These are phyloP conservation scores for Phyllotis vaccarum DNA, from an alignment of 2,797 vertebrate genomes.

Conservation along the genomic window DNA sequence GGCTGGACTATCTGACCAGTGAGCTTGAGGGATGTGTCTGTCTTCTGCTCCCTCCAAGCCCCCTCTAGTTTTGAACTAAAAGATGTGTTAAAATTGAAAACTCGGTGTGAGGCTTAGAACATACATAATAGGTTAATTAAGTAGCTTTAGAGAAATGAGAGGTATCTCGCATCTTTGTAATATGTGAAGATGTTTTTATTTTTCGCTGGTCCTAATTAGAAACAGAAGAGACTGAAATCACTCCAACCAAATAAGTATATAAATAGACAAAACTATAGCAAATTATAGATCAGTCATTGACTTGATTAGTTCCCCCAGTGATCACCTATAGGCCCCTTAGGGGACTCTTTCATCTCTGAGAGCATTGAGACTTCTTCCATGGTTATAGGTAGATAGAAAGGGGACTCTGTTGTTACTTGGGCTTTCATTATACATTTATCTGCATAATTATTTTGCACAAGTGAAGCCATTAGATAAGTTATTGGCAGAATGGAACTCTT, in stretches of 20 bases:
- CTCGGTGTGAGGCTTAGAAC: not conserved
- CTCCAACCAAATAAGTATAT: not conserved
- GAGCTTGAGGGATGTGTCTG: not conserved
- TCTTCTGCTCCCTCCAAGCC: not conserved
- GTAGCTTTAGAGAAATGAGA: not conserved
- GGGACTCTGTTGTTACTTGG: not conserved
- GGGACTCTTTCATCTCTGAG: not conserved
- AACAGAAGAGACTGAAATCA: conserved; percentile 23
- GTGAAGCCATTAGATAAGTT: not conserved
- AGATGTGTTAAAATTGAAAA: not conserved
- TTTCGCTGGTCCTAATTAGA: not conserved
- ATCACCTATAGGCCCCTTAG: not conserved
- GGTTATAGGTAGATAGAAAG: not conserved
- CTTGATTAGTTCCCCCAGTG: not conserved
- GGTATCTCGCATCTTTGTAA: conserved; percentile 13
- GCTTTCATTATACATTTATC: not conserved
- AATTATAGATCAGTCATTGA: not conserved
- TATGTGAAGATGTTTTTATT: not conserved
- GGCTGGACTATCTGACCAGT: not conserved
- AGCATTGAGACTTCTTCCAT: not conserved
- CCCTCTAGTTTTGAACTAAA: not conserved
- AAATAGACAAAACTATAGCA: not conserved
- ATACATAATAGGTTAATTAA: not conserved
- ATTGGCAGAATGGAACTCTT: not conserved
- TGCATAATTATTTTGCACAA: conserved; percentile 29